Percentiles rank a stretch among this genome's conserved stretches.
Conservation (phyloP, 2,113 vertebrate species). For the Ammodytes dubius region DNA sequence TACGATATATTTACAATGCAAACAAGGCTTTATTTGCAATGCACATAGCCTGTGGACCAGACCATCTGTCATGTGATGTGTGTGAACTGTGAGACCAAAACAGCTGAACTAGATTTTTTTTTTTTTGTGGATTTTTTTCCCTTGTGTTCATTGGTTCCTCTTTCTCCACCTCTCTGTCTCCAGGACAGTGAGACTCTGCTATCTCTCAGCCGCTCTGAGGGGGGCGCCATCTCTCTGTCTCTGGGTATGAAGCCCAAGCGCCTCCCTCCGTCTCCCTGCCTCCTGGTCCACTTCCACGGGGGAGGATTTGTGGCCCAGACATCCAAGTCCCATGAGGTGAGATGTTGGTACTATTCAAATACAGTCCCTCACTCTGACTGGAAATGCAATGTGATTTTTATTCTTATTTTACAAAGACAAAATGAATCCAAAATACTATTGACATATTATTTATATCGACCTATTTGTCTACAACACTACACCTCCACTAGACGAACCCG, state of each 20-base stretch:
- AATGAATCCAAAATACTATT: background rate
- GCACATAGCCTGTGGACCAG: constrained; percentile 1
- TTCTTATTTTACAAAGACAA: background rate
- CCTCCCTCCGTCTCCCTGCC: constrained; percentile 83
- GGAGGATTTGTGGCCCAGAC: constrained; percentile 95
- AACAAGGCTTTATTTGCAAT: constrained; percentile 37
- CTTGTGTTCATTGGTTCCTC: constrained; percentile 61
- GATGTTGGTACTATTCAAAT: background rate
- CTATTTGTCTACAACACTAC: background rate
- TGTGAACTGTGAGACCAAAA: background rate
- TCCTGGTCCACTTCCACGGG: constrained; percentile 91
- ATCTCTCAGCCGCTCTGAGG: constrained; percentile 85
- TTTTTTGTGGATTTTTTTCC: background rate
- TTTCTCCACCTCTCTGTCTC: constrained; percentile 41
- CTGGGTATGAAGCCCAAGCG: constrained; percentile 83
- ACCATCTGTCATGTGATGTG: background rate
- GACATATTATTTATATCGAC: background rate
- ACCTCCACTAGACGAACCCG: background rate
- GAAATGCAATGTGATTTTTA: background rate
- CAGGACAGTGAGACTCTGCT: constrained; percentile 89
- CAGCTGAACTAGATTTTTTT: background rate
- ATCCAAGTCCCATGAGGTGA: constrained; percentile 92
- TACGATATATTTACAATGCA: constrained; percentile 25
- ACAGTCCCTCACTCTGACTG: background rate
- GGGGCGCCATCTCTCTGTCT: constrained; percentile 84